These are phyloP conservation scores for Chlorops oryzae DNA, from an alignment of 1,140 invertebrate genomes.

Conservation along the genomic window DNA sequence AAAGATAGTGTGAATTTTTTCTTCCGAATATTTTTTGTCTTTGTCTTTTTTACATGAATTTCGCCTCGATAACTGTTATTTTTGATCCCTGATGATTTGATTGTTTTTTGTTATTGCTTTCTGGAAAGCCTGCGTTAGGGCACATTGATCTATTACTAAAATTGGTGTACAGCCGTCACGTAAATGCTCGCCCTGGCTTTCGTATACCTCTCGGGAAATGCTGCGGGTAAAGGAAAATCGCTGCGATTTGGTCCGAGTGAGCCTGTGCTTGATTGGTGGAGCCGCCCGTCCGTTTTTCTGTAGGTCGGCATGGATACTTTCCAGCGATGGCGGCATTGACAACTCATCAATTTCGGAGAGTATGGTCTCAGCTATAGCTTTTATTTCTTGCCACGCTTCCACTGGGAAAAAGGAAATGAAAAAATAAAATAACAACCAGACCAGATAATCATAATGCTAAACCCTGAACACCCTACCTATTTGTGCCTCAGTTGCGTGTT, in stretches of 20 bases:
- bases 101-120: slow-evolving; percentile 32
- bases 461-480: slow-evolving; percentile 50
- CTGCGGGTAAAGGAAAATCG: slow-evolving; percentile 63
- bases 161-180: slow-evolving; percentile 64
- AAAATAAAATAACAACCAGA: not conserved
- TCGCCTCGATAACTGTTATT: slow-evolving; percentile 8
- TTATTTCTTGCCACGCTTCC: slow-evolving; percentile 70
- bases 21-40: too few species aligned
- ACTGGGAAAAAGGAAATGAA: slow-evolving; percentile 38
- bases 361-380: slow-evolving; percentile 61
- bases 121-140: slow-evolving; percentile 32
- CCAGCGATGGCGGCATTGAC: too few species aligned
- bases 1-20: too few species aligned
- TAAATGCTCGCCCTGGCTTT: slow-evolving; percentile 56
- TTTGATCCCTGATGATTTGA: slow-evolving; percentile 16
- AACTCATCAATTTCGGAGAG: slow-evolving; percentile 49
- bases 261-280: slow-evolving; percentile 51
- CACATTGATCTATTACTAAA: slow-evolving; percentile 50
- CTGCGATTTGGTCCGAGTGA: slow-evolving; percentile 53
- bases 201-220: slow-evolving; percentile 58
- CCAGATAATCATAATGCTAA: not conserved
- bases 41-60: not conserved
- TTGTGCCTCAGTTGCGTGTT: slow-evolving; percentile 70
- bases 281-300: too few species aligned
- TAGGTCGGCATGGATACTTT: not conserved